These are phyloP conservation scores for Gonocerus acuteangulatus DNA, from an alignment of 2,888 invertebrate species.

Conservation along the genomic window DNA sequence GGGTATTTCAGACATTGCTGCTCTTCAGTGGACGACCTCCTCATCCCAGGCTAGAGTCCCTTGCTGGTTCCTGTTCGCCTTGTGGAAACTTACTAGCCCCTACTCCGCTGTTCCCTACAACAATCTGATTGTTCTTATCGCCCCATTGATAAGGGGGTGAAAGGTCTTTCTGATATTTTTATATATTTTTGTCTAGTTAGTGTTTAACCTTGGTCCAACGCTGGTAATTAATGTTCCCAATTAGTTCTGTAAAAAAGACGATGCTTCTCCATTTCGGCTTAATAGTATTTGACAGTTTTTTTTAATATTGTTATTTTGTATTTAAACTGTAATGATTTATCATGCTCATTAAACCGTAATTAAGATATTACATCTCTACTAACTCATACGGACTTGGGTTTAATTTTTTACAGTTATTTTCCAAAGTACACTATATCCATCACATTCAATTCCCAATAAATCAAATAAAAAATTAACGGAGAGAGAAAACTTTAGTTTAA, in stretches of 20 bases:
- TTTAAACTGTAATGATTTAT: background rate
- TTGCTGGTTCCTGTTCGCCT: background rate
- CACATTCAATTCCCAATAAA: no score
- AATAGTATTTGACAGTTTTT: background rate
- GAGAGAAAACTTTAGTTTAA: no score
- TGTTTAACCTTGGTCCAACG: conserved; percentile 28
- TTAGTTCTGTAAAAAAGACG: background rate
- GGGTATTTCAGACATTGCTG: no score
- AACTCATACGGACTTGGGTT: no score
- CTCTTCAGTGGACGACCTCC: no score
- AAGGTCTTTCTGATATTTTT: conserved; percentile 30
- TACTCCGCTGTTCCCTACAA: background rate
- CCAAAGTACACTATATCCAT: no score
- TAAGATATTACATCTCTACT: no score
- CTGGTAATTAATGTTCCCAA: conserved; percentile 10
- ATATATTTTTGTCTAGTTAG: conserved; percentile 34
- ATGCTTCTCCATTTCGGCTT: background rate
- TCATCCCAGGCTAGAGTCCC: no score
- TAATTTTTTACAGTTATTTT: no score
- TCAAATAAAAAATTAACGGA: no score
- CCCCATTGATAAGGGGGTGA: conserved; percentile 29
- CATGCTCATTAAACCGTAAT: no score
- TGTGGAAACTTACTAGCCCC: conserved; percentile 24
- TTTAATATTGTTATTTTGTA: background rate
- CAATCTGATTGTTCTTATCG: conserved; percentile 21